Conservation (phyloP, 92 coral and sea anemone genomes). For the Phenganax subtilis region DNA sequence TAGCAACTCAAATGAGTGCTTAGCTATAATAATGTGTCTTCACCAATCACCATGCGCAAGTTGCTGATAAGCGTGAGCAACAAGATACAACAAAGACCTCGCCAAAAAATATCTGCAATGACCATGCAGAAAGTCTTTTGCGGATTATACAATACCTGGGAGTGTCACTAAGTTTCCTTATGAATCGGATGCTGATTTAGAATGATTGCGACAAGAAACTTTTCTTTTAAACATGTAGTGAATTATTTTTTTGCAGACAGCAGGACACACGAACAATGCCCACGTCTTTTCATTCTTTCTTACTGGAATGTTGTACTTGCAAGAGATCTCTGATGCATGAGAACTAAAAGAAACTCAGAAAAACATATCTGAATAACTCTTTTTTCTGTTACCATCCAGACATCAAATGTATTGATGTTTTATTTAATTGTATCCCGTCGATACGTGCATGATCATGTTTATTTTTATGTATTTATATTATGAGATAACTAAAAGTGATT, state of each 20-base stretch:
- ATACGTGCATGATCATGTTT: neutral
- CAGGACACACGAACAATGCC: neutral
- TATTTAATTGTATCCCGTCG: slow-evolving; percentile 14
- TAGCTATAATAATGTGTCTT: too few species aligned
- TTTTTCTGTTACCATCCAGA: too few species aligned
- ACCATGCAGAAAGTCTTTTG: too few species aligned
- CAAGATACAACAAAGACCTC: too few species aligned
- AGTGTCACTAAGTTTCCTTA: neutral
- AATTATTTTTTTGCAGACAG: neutral
- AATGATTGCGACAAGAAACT: neutral
- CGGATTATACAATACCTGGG: too few species aligned
- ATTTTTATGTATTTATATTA: slow-evolving; percentile 1
- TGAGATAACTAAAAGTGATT: too few species aligned
- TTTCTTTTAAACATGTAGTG: neutral
- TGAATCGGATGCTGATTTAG: neutral
- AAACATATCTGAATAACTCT: neutral
- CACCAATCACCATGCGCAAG: too few species aligned
- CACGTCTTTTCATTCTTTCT: neutral
- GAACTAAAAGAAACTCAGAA: neutral
- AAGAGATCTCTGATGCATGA: slow-evolving; percentile 14
- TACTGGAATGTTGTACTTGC: neutral
- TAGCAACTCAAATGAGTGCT: too few species aligned
- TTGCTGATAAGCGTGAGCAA: too few species aligned
- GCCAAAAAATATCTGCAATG: too few species aligned
- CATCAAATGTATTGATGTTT: too few species aligned